Conservation (phyloP, 2,113 vertebrate species). For the Sciurus niger region DNA sequence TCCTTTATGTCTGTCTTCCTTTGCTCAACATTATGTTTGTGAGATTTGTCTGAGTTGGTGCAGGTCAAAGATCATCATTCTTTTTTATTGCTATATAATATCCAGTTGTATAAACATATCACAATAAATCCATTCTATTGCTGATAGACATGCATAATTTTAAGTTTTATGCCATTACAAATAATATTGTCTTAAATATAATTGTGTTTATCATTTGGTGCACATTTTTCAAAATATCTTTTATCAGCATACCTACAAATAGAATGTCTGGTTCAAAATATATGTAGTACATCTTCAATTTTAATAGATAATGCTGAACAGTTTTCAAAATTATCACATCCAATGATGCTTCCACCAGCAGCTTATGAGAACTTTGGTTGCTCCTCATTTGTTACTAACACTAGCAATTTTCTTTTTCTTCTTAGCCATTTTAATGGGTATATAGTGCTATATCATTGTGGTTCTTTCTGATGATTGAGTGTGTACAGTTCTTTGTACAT, state of each 20-base stretch:
- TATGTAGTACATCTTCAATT: background rate
- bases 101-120: background rate
- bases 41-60: background rate
- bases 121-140: background rate
- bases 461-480: background rate
- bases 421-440: background rate
- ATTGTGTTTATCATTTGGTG: background rate
- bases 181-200: background rate
- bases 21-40: background rate
- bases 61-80: background rate
- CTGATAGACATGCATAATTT: background rate
- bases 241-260: background rate
- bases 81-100: background rate
- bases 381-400: background rate
- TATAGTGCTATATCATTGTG: rapidly evolving
- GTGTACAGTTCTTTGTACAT: background rate
- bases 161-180: background rate
- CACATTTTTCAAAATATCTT: background rate
- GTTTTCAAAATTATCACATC: background rate
- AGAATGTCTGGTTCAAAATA: background rate
- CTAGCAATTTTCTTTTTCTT: background rate
- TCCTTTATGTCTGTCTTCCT: background rate
- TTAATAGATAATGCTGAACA: background rate
- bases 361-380: background rate
- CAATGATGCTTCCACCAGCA: background rate